Percentiles rank a stretch among this genome's conserved stretches.
phyloP scores from a whole-genome alignment of 2,797 vertebrate genomes.

The Parauchenoglanis ngamensis region DNA sequence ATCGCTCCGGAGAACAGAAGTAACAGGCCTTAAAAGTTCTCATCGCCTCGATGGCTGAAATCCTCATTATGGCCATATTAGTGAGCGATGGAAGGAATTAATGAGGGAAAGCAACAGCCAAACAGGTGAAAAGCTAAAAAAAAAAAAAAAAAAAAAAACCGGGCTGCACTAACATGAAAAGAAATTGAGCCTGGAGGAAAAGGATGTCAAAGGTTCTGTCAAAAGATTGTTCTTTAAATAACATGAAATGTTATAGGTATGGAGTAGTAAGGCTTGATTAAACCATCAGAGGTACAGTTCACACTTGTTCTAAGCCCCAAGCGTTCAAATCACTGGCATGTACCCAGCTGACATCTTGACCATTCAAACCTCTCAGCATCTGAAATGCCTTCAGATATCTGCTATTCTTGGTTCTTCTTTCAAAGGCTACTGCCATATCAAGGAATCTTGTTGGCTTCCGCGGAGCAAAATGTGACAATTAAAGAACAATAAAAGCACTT shows the following conservation, averaged over 20 bases:
- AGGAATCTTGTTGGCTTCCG: background rate
- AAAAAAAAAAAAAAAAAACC: conserved; percentile 28
- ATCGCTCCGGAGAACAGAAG: conserved; percentile 47
- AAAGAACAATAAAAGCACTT: conserved; percentile 20
- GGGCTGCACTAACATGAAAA: conserved; percentile 25
- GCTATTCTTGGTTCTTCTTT: background rate
- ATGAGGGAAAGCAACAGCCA: conserved; percentile 52
- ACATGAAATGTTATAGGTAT: background rate
- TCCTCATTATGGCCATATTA: conserved; percentile 54
- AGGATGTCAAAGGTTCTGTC: background rate
- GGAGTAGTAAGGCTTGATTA: background rate
- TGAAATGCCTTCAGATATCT: conserved; percentile 1
- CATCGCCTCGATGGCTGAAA: conserved; percentile 37
- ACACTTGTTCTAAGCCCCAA: background rate
- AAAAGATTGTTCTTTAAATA: background rate
- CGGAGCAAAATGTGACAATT: background rate
- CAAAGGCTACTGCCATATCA: background rate
- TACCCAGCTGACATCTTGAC: conserved; percentile 12
- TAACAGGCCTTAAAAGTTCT: conserved; percentile 45
- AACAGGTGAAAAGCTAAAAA: conserved; percentile 22
- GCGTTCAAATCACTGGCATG: background rate
- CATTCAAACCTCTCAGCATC: background rate
- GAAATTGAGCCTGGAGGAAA: conserved; percentile 21
- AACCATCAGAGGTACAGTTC: background rate
- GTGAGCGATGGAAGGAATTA: conserved; percentile 46